Evolutionary conservation across 2,113 vertebrate genomes (phyloP).

Genomic region (Podilymbus podiceps): DNA sequence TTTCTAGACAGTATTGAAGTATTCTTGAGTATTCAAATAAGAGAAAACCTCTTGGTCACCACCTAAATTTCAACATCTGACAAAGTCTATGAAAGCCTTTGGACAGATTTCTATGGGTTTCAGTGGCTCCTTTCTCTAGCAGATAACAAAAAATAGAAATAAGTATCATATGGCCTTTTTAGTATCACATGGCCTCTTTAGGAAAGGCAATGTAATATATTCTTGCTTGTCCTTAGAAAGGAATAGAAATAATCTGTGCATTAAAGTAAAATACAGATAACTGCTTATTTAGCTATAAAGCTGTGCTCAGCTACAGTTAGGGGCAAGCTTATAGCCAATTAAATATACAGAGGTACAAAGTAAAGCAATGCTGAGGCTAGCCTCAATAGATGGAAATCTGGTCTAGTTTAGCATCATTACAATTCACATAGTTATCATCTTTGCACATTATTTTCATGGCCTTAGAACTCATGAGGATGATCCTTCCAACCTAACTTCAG

Average conservation of each 20-base stretch:
- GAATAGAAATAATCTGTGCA: background rate
- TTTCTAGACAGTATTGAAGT: background rate
- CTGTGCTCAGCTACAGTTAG: background rate
- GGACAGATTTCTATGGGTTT: background rate
- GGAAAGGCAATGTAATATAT: background rate
- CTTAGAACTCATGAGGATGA: background rate
- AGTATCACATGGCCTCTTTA: background rate
- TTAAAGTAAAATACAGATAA: background rate
- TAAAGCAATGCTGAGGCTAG: background rate
- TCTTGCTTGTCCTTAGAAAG: background rate
- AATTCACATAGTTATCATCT: background rate
- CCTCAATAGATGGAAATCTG: background rate
- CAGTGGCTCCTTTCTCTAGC: background rate
- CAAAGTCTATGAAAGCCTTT: background rate
- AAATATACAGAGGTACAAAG: background rate
- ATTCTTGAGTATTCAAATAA: background rate
- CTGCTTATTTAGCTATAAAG: background rate
- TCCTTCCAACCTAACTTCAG: background rate
- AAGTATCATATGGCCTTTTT: background rate
- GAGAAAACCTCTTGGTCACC: background rate
- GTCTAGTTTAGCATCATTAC: background rate
- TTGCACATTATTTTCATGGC: background rate
- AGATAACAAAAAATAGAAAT: background rate
- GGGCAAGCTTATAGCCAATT: background rate
- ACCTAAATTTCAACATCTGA: background rate